phyloP scores from a whole-genome alignment of 2,113 vertebrate genomes.

The Dasyurus viverrinus region DNA sequence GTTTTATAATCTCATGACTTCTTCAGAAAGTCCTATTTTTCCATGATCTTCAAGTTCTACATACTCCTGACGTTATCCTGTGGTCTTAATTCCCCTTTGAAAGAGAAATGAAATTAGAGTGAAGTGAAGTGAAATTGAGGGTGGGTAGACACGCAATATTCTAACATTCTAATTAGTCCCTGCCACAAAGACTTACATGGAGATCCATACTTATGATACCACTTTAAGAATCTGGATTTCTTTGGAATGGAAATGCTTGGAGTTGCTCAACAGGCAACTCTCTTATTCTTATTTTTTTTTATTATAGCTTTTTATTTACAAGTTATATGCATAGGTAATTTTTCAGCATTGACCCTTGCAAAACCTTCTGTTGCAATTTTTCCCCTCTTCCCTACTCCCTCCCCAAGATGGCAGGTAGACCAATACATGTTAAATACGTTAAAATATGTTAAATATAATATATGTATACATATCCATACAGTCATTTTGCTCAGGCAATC shows the following conservation, averaged over 20 bases:
- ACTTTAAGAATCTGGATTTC: neutral
- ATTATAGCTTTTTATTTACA: no score
- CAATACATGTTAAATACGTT: no score
- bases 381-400: no score
- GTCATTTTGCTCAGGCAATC: neutral
- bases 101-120: neutral
- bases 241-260: neutral
- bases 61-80: neutral
- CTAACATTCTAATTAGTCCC: neutral
- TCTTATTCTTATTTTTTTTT: neutral
- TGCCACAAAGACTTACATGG: neutral
- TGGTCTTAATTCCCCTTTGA: neutral
- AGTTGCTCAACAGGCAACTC: neutral
- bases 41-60: neutral
- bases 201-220: neutral
- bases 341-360: no score
- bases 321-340: no score
- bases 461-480: no score
- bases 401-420: no score
- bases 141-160: neutral
- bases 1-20: neutral
- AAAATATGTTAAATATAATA: no score
- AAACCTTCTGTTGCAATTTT: no score
- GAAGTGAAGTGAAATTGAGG: neutral
- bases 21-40: neutral